phyloP scores from a whole-genome alignment of 1,140 invertebrate species.

The Caligus rogercresseyi region DNA sequence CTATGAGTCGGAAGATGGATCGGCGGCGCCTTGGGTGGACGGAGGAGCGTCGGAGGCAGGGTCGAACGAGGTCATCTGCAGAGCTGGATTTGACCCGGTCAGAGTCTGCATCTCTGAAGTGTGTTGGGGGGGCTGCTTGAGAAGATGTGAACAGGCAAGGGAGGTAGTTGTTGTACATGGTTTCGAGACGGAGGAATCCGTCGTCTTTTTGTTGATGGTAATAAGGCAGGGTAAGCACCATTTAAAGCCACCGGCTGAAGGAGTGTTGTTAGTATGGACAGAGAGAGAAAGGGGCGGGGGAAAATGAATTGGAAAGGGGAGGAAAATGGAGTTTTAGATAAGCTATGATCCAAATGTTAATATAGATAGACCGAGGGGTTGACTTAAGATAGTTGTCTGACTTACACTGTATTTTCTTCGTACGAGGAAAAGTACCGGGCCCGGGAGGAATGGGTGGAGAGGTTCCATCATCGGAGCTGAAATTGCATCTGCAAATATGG shows the following conservation, averaged over 20 bases:
- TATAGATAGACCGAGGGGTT: too few species aligned
- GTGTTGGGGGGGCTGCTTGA: too few species aligned
- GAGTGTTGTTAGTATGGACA: neutral
- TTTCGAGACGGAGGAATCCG: too few species aligned
- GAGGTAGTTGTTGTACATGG: too few species aligned
- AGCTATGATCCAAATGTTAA: too few species aligned
- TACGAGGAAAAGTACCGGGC: neutral
- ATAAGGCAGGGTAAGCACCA: neutral
- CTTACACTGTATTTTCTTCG: neutral
- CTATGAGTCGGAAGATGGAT: neutral
- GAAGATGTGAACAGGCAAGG: too few species aligned
- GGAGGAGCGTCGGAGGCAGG: neutral
- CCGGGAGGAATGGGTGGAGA: neutral
- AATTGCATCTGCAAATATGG: neutral
- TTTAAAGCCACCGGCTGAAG: neutral
- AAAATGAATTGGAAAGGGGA: too few species aligned
- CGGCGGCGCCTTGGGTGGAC: neutral
- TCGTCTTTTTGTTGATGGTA: neutral
- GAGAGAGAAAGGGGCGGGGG: too few species aligned
- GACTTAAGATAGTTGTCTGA: too few species aligned
- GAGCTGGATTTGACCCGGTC: neutral
- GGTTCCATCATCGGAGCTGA: neutral
- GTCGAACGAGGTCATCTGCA: neutral
- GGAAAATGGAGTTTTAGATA: too few species aligned
- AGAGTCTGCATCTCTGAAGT: too few species aligned